Base-by-base conservation (phyloP, 2,113 vertebrate species). In the Alethe castanea region DNA sequence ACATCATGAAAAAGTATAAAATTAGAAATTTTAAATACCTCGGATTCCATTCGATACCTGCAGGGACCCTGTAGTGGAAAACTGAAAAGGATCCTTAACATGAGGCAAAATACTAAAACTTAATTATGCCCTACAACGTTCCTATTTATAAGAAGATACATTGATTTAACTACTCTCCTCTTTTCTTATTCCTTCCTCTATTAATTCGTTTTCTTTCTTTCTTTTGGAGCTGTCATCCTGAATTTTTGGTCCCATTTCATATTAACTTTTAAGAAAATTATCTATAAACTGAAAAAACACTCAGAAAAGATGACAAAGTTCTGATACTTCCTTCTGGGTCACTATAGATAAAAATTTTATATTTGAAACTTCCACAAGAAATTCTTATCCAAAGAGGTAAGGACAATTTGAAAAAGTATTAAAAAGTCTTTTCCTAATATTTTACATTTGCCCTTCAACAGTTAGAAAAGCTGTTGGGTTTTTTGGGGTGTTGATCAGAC, bases 81-180 rank as follows among this genome's bases (percentile, higher is more conserved):
- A 82, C 3, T 72, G 44, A 56, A 88, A 77, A 61, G 2, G 23
- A 64, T 54, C 6, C 12, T 53, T 73, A 66, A 8, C 0, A 3
- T 20, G 5, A 70, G 7, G 13, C 7, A 90, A 69, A 53, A 36
- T 18, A 82, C 18, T 67, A 60, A 82, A 87, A 77, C 11, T 69
- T 60, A 47, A 61, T 61, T 83, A n/a, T 60, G 85, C 1, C 1
- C 20, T 50, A 33, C 10, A 10, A 50, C 0, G 1, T 54, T 73
- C 0, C 0, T 24, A 40, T 8, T 83, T 28, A 61, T 72, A 82
- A 52, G 38, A 40, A 35, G 9, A 48, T 24, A 22, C 6, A n/a
- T 15, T 44, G 13, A 42, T 79, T 85, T 64, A 64, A 36, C 20
- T 13, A 38, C 13, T 73, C 10, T 59, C 14, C 6, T 62, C 7